Evolutionary conservation across 2,797 vertebrate species (phyloP).

Genomic region (Pelodytes ibericus): DNA sequence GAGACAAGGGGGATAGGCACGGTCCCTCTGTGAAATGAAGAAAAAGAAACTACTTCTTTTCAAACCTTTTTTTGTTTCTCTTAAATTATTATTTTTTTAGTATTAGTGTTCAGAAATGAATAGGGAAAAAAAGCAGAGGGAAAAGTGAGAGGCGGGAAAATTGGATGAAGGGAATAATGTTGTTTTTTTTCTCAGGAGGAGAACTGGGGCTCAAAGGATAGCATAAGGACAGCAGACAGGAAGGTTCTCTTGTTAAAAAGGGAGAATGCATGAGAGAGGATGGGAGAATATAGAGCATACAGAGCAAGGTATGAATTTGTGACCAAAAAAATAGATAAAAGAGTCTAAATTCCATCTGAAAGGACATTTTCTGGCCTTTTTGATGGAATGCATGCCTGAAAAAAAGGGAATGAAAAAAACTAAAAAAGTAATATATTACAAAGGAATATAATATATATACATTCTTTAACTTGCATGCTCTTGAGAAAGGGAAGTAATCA

Average conservation of each 20-base stretch:
- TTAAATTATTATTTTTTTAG: not conserved
- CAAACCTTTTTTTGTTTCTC: not conserved
- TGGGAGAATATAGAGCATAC: not conserved
- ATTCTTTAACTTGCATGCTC: not conserved
- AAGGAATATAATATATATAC: not conserved
- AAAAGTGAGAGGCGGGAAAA: not conserved
- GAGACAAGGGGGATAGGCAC: slow-evolving; percentile 22
- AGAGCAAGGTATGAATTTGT: not conserved
- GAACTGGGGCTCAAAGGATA: not conserved
- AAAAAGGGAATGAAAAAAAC: not conserved
- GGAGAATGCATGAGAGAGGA: not conserved
- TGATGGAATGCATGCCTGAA: not conserved
- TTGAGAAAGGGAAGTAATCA: not conserved
- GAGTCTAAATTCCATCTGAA: too few relatives aligned
- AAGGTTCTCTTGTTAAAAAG: not conserved
- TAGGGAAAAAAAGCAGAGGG: not conserved
- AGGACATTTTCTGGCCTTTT: not conserved
- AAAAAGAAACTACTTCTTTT: slow-evolving; percentile 16
- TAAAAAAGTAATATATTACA: not conserved
- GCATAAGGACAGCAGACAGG: not conserved
- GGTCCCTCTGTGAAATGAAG: slow-evolving; percentile 33
- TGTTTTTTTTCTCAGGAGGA: not conserved
- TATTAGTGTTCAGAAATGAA: not conserved
- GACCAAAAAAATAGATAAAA: not conserved
- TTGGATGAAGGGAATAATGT: not conserved